Evolutionary conservation across 2,113 vertebrate species (phyloP).

Genomic region (Indri indri): DNA sequence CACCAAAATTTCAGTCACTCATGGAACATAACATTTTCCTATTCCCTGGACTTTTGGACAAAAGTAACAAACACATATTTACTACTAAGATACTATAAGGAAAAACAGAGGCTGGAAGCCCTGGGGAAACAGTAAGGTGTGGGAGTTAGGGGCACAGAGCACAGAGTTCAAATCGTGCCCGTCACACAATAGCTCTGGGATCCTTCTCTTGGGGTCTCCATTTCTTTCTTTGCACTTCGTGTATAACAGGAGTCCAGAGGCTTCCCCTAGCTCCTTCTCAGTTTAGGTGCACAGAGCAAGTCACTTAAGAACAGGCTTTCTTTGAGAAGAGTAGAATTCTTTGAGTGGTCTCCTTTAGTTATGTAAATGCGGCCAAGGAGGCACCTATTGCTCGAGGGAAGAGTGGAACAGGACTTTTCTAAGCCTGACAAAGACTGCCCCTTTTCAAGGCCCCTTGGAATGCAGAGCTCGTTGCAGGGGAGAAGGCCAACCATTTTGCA

Average conservation of each 20-base stretch:
- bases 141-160: not conserved
- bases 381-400: not conserved
- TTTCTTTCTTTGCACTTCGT: not conserved
- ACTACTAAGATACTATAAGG: not conserved
- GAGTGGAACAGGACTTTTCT: not conserved
- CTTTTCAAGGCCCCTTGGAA: constrained; percentile 11
- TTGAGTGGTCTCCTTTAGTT: constrained; percentile 52
- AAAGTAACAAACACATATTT: not conserved
- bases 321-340: constrained; percentile 33
- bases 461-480: not conserved
- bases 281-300: not conserved
- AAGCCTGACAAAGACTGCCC: constrained; percentile 1
- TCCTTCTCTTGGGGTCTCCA: not conserved
- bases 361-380: constrained; percentile 32
- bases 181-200: not conserved
- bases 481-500: not conserved
- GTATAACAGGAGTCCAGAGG: not conserved
- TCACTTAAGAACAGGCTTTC: constrained; percentile 33
- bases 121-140: not conserved
- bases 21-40: not conserved
- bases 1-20: not conserved
- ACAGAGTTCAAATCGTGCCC: not conserved
- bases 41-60: not conserved
- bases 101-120: too few relatives aligned
- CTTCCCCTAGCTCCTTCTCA: not conserved